phyloP scores from a whole-genome alignment of 2,113 vertebrate species.

The Salvelinus fontinalis region DNA sequence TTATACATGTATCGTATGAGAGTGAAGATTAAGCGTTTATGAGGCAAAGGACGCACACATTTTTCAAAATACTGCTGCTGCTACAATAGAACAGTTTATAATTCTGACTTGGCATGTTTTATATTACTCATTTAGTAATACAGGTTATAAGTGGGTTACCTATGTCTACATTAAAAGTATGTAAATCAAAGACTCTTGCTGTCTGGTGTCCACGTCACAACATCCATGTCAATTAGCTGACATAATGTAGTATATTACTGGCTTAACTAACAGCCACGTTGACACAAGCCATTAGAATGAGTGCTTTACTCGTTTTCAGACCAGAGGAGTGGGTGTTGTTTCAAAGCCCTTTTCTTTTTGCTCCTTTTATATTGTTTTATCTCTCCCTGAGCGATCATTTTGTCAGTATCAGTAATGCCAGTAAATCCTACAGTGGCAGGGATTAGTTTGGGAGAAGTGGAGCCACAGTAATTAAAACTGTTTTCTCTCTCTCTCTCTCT shows the following conservation, averaged over 20 bases:
- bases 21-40: neutral
- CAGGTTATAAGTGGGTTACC: too few species aligned
- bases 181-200: neutral
- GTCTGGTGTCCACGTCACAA: neutral
- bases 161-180: too few species aligned
- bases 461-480: conserved; percentile 72
- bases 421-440: conserved; percentile 68
- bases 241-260: neutral
- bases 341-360: conserved; percentile 55
- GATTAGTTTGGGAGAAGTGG: conserved; percentile 66
- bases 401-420: conserved; percentile 68
- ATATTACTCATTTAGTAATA: too few species aligned
- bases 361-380: conserved; percentile 63
- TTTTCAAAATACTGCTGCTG: too few species aligned
- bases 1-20: neutral
- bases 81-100: too few species aligned
- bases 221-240: neutral
- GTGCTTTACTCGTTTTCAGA: neutral
- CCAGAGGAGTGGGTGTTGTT: conserved; percentile 42
- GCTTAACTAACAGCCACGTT: neutral
- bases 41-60: too few species aligned
- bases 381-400: conserved; percentile 64
- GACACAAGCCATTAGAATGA: neutral
- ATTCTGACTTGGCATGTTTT: too few species aligned
- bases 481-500: conserved; percentile 41